These are phyloP conservation scores for Bufo gargarizans DNA, from an alignment of 2,113 vertebrate species.

Conservation along the genomic window DNA sequence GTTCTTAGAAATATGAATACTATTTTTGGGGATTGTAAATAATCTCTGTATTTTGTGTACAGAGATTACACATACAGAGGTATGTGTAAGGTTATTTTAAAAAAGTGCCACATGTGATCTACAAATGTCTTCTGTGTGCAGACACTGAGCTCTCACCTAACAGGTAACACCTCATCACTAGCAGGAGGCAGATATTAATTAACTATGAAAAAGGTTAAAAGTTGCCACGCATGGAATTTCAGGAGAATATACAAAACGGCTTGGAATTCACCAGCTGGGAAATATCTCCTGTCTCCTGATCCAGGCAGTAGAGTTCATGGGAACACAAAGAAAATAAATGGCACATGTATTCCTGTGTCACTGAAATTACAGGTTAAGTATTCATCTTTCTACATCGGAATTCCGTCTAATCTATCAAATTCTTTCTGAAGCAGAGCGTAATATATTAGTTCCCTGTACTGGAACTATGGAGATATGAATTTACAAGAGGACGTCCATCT, in stretches of 20 bases:
- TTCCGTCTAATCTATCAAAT: not conserved
- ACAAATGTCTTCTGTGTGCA: not conserved
- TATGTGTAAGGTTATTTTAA: too few species aligned
- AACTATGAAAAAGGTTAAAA: conserved; percentile 42
- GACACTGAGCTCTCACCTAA: not conserved
- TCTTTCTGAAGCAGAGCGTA: not conserved
- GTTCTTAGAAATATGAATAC: not conserved
- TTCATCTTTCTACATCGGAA: not conserved
- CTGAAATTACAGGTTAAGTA: not conserved
- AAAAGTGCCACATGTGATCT: too few species aligned
- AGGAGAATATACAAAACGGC: conserved; percentile 35
- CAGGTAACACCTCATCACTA: conserved; percentile 25
- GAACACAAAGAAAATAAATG: conserved; percentile 37
- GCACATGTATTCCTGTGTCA: not conserved
- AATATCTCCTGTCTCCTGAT: conserved; percentile 36
- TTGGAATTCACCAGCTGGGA: conserved; percentile 38
- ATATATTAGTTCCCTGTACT: not conserved
- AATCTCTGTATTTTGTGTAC: not conserved
- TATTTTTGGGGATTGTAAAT: not conserved
- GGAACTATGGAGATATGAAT: not conserved
- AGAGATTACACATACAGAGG: not conserved
- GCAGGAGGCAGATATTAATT: conserved; percentile 11
- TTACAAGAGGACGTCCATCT: not conserved
- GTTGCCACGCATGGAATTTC: conserved; percentile 19
- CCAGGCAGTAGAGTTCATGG: conserved; percentile 41